Evolutionary conservation across 2,888 invertebrate species (phyloP).

Genomic region (Ischnura elegans): DNA sequence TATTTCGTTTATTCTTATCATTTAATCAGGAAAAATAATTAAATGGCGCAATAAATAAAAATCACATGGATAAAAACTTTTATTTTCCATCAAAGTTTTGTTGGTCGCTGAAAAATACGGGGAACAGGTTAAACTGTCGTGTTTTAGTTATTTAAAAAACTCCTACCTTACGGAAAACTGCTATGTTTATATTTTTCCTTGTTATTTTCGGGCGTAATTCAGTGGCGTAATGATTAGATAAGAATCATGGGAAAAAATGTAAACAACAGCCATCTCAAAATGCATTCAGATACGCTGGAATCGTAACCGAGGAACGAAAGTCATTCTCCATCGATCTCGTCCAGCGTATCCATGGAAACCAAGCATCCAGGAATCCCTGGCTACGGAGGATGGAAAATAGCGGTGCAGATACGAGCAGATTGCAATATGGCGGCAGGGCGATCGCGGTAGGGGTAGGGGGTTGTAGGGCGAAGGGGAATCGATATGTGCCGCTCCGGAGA

Average conservation of each 20-base stretch:
- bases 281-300: slow-evolving; percentile 28
- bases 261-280: not conserved
- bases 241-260: not conserved
- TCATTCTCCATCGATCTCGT: slow-evolving; percentile 57
- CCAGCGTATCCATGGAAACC: slow-evolving; percentile 58
- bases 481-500: slow-evolving; percentile 46
- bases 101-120: too few relatives aligned
- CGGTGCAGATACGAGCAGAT: slow-evolving; percentile 63
- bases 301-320: slow-evolving; percentile 11
- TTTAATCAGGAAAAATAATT: too few relatives aligned
- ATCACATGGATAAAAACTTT: too few relatives aligned
- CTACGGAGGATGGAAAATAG: slow-evolving; percentile 63
- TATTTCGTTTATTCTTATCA: too few relatives aligned
- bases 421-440: slow-evolving; percentile 59
- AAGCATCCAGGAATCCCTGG: slow-evolving; percentile 58
- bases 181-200: not conserved
- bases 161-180: not conserved
- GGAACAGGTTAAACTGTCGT: too few relatives aligned
- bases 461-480: slow-evolving; percentile 41
- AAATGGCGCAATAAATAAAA: too few relatives aligned
- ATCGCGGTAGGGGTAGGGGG: slow-evolving; percentile 50
- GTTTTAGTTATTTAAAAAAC: too few relatives aligned
- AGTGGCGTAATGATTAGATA: not conserved
- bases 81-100: too few relatives aligned
- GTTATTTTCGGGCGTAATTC: not conserved